Evolutionary conservation across 2,888 invertebrate genomes (phyloP), one percentile per base, ranked within the genome.

Genomic region (Platycheirus rosarum): DNA sequence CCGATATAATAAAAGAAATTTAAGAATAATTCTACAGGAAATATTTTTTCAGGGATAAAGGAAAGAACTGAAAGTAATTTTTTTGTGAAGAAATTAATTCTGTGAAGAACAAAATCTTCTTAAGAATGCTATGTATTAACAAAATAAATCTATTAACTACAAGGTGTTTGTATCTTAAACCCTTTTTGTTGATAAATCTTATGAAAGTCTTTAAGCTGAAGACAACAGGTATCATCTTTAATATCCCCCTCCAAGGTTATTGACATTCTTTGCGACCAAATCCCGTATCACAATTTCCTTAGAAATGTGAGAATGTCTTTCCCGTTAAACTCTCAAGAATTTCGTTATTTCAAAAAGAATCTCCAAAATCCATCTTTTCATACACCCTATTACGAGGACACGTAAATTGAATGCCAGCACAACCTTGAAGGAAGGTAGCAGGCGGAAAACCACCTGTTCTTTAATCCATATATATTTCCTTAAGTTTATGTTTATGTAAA

Each of bases 381-480:
- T 16, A 16, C 18, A 6, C 35, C 29, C 5, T 32, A 32, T 32
- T 32, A 32, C 23, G 8, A 32, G 18, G 0, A 53, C 1, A n/a
- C 18, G 8, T n/a, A 29, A 6, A 29, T 20, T 42, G 26, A 26
- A 26, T 11, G n/a, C 16, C n/a, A n/a, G 20, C 8, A 40, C 11
- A 26, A 60, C 57, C 42, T 40, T 40, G 37, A 40, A 40, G 13
- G 4, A 2, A 13, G 2, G 4, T 13, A 13, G 6, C 2, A 23
- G 2, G 40, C 13, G n/a, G 6, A 23, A 26, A 60, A 60, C 60
- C 60, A 60, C 60, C 60, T 60, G 60, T 60, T 60, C 18, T 18
- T 7, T 5, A 14, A 14, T 42, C 1, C 29, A 11, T 16, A 26
- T 11, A 18, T 18, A 32, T 3, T 1, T 2, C 51, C 4, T 40